Conservation (phyloP, 2,113 vertebrate species). For the Romanogobio albipinnatus region DNA sequence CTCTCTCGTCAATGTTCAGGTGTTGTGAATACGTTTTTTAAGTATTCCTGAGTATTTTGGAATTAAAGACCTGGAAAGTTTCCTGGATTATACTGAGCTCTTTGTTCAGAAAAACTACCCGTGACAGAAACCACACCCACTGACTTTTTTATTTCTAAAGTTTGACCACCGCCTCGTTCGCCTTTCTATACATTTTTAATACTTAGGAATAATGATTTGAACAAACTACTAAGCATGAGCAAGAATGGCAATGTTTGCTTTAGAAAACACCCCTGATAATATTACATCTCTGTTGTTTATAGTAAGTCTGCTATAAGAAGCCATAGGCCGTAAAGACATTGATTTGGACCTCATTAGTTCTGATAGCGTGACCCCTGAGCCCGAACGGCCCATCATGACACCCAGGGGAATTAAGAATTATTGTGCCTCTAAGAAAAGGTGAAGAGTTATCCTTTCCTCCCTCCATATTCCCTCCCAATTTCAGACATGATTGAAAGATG, state of each 20-base stretch:
- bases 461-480: background rate
- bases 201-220: background rate
- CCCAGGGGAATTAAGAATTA: slow-evolving; percentile 26
- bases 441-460: background rate
- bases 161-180: background rate
- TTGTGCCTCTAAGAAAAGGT: slow-evolving; percentile 1
- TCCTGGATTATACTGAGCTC: too few species aligned
- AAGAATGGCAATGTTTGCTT: too few species aligned
- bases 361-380: background rate
- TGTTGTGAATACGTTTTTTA: too few species aligned
- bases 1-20: too few species aligned
- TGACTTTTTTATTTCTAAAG: background rate
- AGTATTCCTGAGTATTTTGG: too few species aligned
- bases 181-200: background rate
- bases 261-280: too few species aligned
- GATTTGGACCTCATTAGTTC: slow-evolving; percentile 22
- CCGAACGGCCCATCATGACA: background rate
- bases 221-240: background rate
- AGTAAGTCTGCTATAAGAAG: background rate
- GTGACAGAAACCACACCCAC: background rate
- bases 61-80: too few species aligned
- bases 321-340: background rate
- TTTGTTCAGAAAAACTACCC: too few species aligned
- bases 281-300: too few species aligned
- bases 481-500: slow-evolving; percentile 8